Evolutionary conservation across 2,888 invertebrate genomes (phyloP).

Genomic region (Mimas tiliae): DNA sequence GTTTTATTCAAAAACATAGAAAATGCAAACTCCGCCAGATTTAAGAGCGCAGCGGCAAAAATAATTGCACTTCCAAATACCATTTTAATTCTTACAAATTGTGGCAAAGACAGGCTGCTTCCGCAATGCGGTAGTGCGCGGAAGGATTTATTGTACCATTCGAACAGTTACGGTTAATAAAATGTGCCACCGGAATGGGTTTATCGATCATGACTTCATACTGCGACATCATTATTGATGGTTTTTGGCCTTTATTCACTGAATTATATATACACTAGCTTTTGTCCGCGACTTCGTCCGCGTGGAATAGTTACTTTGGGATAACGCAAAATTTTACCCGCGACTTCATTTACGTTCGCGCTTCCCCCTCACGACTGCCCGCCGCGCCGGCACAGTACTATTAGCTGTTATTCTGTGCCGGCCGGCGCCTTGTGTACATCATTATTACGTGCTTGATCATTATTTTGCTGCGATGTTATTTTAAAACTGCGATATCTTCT

Average conservation of each 20-base stretch:
- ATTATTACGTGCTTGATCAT: too few species aligned
- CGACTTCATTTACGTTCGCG: too few species aligned
- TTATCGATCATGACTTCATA: conserved; percentile 33
- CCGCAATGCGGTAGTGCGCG: conserved; percentile 49
- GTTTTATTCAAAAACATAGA: not conserved
- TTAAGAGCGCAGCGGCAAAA: conserved; percentile 11
- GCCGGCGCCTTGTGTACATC: too few species aligned
- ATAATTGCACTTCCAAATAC: conserved; percentile 30
- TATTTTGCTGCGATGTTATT: too few species aligned
- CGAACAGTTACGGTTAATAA: conserved; percentile 39
- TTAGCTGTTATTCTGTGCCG: too few species aligned
- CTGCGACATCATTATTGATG: conserved; percentile 28
- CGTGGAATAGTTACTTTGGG: too few species aligned
- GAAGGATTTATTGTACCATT: conserved; percentile 43
- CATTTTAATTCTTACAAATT: conserved; percentile 51
- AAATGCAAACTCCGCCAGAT: not conserved
- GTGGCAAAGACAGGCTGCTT: conserved; percentile 45
- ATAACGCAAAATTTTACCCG: too few species aligned
- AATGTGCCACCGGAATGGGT: conserved; percentile 32
- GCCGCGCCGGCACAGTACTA: too few species aligned
- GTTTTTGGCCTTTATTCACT: not conserved
- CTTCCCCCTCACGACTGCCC: too few species aligned
- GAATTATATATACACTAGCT: too few species aligned
- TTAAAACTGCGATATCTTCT: too few species aligned
- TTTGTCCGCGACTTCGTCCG: too few species aligned